These are phyloP conservation scores for Turdus rufiventris DNA, from an alignment of 2,113 vertebrate species.

Conservation along the genomic window DNA sequence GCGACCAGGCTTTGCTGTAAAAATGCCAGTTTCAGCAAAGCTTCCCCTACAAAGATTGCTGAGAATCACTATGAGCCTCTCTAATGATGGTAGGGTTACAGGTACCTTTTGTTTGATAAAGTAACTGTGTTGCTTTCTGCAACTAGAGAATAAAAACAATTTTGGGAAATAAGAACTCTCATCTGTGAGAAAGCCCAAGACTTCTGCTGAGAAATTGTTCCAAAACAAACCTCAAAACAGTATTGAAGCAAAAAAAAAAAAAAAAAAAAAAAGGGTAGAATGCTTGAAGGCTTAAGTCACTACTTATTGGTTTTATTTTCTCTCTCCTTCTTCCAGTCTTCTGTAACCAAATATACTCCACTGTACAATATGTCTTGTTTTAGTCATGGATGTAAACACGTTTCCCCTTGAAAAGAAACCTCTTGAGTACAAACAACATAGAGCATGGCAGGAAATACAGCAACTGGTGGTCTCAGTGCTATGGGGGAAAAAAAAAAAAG, in stretches of 20 bases:
- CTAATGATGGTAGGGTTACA: not conserved
- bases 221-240: not conserved
- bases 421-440: not conserved
- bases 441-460: not conserved
- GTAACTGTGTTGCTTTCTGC: not conserved
- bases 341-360: not conserved
- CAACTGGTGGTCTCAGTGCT: not conserved
- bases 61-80: not conserved
- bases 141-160: not conserved
- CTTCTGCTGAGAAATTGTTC: not conserved
- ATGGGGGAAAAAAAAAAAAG: not conserved
- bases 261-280: not conserved
- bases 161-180: not conserved
- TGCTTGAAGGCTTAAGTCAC: not conserved
- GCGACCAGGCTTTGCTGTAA: not conserved
- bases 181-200: not conserved
- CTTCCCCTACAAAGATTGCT: not conserved
- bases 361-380: not conserved
- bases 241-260: not conserved
- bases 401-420: not conserved
- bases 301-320: constrained; percentile 13
- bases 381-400: not conserved
- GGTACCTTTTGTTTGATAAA: not conserved
- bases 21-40: not conserved
- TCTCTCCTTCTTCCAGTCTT: not conserved